Evolutionary conservation across 2,797 vertebrate genomes (phyloP), one percentile per base, ranked within the genome.

Genomic region (Ctenopoma kingsleyae): DNA sequence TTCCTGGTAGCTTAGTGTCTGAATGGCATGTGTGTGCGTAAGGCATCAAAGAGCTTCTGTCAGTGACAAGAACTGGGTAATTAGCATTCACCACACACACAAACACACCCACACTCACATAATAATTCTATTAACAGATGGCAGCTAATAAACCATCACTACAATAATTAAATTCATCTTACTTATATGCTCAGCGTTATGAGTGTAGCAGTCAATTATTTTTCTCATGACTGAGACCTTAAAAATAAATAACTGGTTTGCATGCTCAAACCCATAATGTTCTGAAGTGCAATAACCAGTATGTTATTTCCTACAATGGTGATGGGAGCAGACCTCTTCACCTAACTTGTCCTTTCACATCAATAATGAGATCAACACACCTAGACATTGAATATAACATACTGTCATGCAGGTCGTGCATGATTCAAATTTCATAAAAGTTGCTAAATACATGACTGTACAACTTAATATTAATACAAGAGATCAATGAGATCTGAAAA

Each of bases 31-130:
- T 81, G 77, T 85, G 85, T 85, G 11, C 12, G 67, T 78, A 63
- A 78, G 62, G 67, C 44, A 62, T 89, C 79, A 90, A 86, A 83
- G 84, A 81, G 57, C 74, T 51, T 71, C 68, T 81, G 71, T 90
- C 74, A 82, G 12, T 71, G 47, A 54, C 53, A 46, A 55, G 69
- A 73, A 54, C 12, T 10, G 57, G 66, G 75, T 81, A 84, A 90
- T 89, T 87, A 71, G 71, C 76, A 82, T 79, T 61, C 70, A 50
- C 22, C 43, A 35, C 41, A 17, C 44, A 36, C 32, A 57, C 52
- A 72, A n/a, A 43, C 32, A 53, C 40, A 67, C 48, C 30, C 22
- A 49, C 55, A 55, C 47, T 65, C 47, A 58, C 35, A 70, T 19
- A 22, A 19, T 55, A n/a, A 38, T n/a, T 43, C 47, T 72, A 44